phyloP scores from a whole-genome alignment of 2,797 vertebrate species.

The Bovichtus variegatus region DNA sequence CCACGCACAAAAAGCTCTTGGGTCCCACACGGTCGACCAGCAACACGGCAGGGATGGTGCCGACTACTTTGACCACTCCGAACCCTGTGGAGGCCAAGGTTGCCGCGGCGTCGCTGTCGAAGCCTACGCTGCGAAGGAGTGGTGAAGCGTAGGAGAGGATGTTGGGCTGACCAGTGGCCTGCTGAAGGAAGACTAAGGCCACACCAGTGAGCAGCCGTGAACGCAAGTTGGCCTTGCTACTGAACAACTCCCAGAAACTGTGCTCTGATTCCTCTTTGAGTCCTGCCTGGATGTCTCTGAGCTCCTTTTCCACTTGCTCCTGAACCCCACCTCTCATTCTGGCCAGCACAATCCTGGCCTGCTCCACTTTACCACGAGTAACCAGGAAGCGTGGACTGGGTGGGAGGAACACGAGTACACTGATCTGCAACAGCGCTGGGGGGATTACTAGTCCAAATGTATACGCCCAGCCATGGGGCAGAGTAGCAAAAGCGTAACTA shows the following conservation, averaged over 20 bases:
- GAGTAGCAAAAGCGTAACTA: conserved; percentile 89
- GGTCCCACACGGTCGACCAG: conserved; percentile 93
- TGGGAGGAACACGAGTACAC: conserved; percentile 91
- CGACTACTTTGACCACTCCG: conserved; percentile 92
- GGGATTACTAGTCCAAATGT: conserved; percentile 93
- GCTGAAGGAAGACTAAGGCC: conserved; percentile 92
- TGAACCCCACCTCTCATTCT: conserved; percentile 81
- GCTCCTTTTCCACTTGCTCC: conserved; percentile 86
- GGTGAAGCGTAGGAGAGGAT: conserved; percentile 95
- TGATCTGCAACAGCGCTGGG: conserved; percentile 89
- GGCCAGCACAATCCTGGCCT: conserved; percentile 87
- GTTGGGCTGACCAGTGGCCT: conserved; percentile 95
- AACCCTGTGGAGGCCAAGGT: conserved; percentile 94
- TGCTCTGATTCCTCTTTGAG: conserved; percentile 92
- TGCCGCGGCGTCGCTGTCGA: conserved; percentile 92
- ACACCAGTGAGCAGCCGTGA: conserved; percentile 90
- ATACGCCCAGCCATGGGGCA: conserved; percentile 91
- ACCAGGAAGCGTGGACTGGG: conserved; percentile 94
- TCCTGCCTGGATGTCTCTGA: conserved; percentile 88
- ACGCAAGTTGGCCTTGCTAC: conserved; percentile 91
- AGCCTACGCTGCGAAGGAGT: conserved; percentile 93
- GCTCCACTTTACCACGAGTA: conserved; percentile 87
- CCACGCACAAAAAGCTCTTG: conserved; percentile 92
- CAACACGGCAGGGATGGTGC: conserved; percentile 91
- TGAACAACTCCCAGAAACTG: conserved; percentile 91